Conservation (phyloP, 2,888 invertebrate species). For the Sinotaia quadrata region DNA sequence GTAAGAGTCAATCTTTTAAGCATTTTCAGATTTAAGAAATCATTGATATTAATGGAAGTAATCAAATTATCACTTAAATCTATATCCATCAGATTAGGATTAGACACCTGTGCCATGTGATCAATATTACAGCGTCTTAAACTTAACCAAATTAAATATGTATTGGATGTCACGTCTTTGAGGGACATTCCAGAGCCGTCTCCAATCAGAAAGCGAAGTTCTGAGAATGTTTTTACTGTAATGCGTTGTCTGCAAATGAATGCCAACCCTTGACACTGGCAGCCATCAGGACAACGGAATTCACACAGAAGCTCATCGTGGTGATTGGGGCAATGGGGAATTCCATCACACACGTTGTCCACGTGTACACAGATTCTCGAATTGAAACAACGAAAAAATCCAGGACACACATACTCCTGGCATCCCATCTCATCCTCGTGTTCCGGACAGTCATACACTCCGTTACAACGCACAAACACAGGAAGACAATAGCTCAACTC, state of each 20-base stretch:
- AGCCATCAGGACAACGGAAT: background rate
- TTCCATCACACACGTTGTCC: conserved; percentile 10
- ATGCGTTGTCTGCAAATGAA: no score
- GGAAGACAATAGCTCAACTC: conserved; percentile 18
- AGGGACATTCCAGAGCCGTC: no score
- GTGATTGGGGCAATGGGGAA: background rate
- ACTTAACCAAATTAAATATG: no score
- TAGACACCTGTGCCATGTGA: no score
- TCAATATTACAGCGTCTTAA: no score
- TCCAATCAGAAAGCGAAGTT: no score
- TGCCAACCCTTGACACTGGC: conserved; percentile 1
- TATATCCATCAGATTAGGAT: no score
- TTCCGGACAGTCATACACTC: background rate
- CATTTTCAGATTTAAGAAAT: no score
- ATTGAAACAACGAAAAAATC: background rate
- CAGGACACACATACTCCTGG: conserved; percentile 11
- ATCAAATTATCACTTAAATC: no score
- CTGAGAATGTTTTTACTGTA: no score
- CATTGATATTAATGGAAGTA: no score
- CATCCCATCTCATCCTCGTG: conserved; percentile 16
- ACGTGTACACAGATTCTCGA: background rate
- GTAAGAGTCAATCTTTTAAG: conserved; percentile 12
- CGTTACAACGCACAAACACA: conserved; percentile 3
- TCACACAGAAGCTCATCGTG: conserved; percentile 16
- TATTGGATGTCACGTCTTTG: no score